A percentile compares a stretch with the other conserved stretches of the same genome.
phyloP scores from a whole-genome alignment of 2,113 vertebrate genomes.

The Chionodraco myersi region DNA sequence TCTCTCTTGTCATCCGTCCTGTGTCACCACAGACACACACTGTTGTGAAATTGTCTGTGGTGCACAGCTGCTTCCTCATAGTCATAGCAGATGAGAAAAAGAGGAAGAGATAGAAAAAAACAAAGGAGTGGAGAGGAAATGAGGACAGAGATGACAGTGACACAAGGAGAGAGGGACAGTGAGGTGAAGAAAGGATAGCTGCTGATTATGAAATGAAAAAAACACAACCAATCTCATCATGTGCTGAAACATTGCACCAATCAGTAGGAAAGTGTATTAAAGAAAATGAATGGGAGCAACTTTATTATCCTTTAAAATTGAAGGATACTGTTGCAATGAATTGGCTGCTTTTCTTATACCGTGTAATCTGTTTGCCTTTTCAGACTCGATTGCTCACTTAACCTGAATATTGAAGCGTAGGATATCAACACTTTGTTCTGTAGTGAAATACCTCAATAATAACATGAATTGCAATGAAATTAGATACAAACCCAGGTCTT shows the following conservation, averaged over 20 bases:
- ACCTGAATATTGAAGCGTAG: background rate
- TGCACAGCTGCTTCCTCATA: constrained; percentile 77
- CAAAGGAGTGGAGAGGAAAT: constrained; percentile 43
- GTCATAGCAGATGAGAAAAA: constrained; percentile 41
- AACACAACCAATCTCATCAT: background rate
- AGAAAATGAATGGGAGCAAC: background rate
- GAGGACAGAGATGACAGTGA: constrained; percentile 1
- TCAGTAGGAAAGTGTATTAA: background rate
- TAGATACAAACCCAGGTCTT: background rate
- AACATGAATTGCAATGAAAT: background rate
- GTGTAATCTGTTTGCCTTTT: background rate
- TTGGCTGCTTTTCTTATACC: background rate
- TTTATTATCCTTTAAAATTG: too few species aligned
- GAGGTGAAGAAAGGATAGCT: background rate
- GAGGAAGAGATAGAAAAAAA: constrained; percentile 38
- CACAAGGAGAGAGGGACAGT: background rate
- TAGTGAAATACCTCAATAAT: background rate
- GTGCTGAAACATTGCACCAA: background rate
- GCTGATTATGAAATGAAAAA: background rate
- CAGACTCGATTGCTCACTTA: background rate
- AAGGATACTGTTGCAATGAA: background rate
- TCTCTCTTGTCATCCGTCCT: background rate
- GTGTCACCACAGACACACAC: constrained; percentile 15
- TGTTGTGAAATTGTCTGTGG: constrained; percentile 78
- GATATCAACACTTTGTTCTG: background rate